Evolutionary conservation across 2,888 invertebrate species (phyloP).

Genomic region (Adineta ricciae): DNA sequence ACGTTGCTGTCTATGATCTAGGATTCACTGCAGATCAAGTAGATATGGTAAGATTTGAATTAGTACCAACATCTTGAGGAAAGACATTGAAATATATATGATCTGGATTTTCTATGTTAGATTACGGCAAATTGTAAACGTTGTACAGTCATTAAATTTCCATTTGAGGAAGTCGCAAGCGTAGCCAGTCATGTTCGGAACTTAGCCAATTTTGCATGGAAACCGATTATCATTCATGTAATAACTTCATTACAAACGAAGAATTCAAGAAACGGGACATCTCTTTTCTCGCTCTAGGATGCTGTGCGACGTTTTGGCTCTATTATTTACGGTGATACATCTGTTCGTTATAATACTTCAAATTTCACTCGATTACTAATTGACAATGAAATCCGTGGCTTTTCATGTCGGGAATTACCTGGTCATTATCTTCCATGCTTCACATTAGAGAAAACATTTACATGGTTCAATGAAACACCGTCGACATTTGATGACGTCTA

Average conservation of each 20-base stretch:
- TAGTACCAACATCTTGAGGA: neutral
- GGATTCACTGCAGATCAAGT: neutral
- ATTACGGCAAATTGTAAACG: slow-evolving; percentile 5
- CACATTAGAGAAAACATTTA: neutral
- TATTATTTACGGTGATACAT: slow-evolving; percentile 28
- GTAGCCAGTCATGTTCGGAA: neutral
- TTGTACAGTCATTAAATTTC: slow-evolving; percentile 27
- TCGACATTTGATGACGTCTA: slow-evolving; percentile 11
- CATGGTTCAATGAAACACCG: slow-evolving; percentile 11
- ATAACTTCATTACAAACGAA: neutral
- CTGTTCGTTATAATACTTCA: slow-evolving; percentile 18
- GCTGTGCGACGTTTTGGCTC: slow-evolving; percentile 8
- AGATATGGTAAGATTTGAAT: neutral
- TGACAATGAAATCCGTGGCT: neutral
- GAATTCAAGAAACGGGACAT: too few species aligned
- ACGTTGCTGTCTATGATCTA: neutral
- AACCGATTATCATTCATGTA: slow-evolving; percentile 29
- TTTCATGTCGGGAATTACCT: neutral
- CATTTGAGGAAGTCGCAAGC: neutral
- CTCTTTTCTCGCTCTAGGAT: neutral
- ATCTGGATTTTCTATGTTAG: neutral
- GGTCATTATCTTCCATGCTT: slow-evolving; percentile 22
- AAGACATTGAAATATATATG: neutral
- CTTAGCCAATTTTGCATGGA: slow-evolving; percentile 28
- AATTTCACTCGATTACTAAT: neutral